Evolutionary conservation across 2,797 vertebrate genomes (phyloP).

Genomic region (Alfaro cultratus): DNA sequence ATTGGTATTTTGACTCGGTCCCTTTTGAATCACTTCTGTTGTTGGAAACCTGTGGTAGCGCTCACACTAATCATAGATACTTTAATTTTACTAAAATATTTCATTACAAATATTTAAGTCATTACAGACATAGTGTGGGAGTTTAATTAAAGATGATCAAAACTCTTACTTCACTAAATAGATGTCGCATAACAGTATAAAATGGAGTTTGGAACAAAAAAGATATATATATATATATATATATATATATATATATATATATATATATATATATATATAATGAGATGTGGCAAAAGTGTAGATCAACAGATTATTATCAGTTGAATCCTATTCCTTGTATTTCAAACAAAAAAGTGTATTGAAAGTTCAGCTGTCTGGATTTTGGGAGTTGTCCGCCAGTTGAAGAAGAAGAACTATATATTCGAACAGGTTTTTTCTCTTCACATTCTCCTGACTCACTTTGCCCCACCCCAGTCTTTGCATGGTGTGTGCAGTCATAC

Average conservation of each 20-base stretch:
- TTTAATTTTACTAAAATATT: background rate
- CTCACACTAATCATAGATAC: background rate
- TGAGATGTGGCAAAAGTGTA: constrained; percentile 2
- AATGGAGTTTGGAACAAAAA: background rate
- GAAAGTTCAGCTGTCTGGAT: constrained; percentile 2
- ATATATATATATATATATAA: background rate
- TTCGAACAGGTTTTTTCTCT: constrained; percentile 26
- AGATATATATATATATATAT: background rate
- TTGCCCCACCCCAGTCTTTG: constrained; percentile 60
- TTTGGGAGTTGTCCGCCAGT: constrained; percentile 2
- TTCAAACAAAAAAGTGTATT: background rate
- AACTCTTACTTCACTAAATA: background rate
- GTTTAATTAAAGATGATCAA: background rate
- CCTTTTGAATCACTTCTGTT: background rate
- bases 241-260: background rate
- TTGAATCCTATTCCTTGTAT: background rate
- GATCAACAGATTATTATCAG: background rate
- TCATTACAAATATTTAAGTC: background rate
- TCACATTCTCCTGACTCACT: constrained; percentile 26
- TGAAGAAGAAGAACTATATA: constrained; percentile 10
- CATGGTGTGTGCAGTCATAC: constrained; percentile 32
- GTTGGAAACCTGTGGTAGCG: background rate
- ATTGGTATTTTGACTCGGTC: constrained; percentile 12
- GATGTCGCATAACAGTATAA: background rate
- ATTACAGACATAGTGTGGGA: background rate